These are phyloP conservation scores for Chauna torquata DNA, from an alignment of 2,113 vertebrate genomes.

Conservation along the genomic window DNA sequence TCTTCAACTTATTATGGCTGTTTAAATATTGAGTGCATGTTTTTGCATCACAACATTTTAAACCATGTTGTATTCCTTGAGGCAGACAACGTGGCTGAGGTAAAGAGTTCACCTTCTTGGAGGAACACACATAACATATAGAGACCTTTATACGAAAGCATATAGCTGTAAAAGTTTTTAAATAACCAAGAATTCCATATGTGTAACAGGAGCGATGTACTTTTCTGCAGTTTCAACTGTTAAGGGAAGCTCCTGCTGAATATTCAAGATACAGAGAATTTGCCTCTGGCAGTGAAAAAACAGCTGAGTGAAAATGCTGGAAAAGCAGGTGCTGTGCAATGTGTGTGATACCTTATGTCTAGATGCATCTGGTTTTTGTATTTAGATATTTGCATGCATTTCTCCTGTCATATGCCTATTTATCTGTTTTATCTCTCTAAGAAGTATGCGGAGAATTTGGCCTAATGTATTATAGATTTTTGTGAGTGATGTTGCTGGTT, in stretches of 20 bases:
- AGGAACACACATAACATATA: background rate
- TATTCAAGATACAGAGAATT: background rate
- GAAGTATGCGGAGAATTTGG: background rate
- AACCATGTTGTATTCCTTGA: background rate
- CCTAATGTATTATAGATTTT: background rate
- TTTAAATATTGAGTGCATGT: background rate
- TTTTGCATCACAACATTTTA: background rate
- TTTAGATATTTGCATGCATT: background rate
- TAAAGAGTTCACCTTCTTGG: background rate
- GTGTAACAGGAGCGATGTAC: background rate
- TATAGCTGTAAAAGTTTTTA: background rate
- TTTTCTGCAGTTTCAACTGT: background rate
- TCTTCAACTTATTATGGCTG: background rate
- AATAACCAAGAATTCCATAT: background rate
- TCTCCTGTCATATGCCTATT: background rate
- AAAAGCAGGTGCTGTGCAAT: background rate
- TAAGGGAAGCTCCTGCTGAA: background rate
- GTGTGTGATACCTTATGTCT: background rate
- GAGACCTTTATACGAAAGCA: background rate
- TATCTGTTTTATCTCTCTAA: background rate
- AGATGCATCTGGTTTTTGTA: background rate
- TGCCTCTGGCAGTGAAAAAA: background rate
- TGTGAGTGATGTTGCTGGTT: background rate
- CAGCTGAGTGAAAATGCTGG: background rate
- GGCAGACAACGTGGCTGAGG: background rate